Conservation (phyloP, 2,113 vertebrate genomes). For the Cairina moschata region DNA sequence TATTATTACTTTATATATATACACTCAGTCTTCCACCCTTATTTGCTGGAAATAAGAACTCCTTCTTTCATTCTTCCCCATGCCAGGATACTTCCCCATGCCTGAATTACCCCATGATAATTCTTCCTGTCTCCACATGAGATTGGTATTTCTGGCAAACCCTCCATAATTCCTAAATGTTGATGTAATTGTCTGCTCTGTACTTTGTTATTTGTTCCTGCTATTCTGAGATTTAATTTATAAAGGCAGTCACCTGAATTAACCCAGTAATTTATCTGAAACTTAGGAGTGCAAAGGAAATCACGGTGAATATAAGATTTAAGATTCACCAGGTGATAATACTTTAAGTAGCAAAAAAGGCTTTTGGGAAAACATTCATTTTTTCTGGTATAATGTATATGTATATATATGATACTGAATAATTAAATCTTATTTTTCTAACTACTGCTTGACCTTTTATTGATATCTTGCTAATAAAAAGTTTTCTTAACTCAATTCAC, state of each 20-base stretch:
- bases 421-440: background rate
- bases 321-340: background rate
- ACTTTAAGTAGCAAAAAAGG: background rate
- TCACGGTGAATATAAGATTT: background rate
- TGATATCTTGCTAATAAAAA: background rate
- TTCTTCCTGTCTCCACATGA: constrained; percentile 61
- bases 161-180: constrained; percentile 26
- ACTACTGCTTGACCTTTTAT: background rate
- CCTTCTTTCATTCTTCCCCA: background rate
- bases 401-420: too few species aligned
- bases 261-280: constrained; percentile 3
- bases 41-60: background rate
- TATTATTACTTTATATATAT: background rate
- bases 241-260: constrained; percentile 7
- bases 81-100: background rate
- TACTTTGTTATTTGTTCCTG: background rate
- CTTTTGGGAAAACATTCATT: background rate
- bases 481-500: background rate
- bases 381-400: background rate
- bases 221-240: constrained; percentile 12
- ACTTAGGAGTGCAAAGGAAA: background rate
- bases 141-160: constrained; percentile 55
- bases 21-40: background rate
- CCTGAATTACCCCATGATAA: background rate
- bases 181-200: constrained; percentile 21